Conservation (phyloP, 2,113 vertebrate genomes). For the Xenopus tropicalis region UCB_Xtro_10.0 CM004450.2:132760501-132761000, state of each 20-base stretch:
- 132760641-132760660: constrained; percentile 34
- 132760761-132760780: constrained; percentile 49
- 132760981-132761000: constrained; percentile 18
- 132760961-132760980: not conserved
- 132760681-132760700: constrained; percentile 60
- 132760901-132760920: not conserved
- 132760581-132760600: constrained; percentile 55
- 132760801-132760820: constrained; percentile 33
- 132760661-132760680: constrained; percentile 3
- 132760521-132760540: constrained; percentile 15
- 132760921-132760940: too few relatives aligned
- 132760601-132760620: constrained; percentile 53
- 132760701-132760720: constrained; percentile 44
- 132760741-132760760: constrained; percentile 50
- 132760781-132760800: constrained; percentile 32
- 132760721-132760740: constrained; percentile 52
- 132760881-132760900: constrained; percentile 2
- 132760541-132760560: constrained; percentile 82
- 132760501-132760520: not conserved
- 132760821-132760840: constrained; percentile 20
- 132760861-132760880: not conserved
- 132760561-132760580: constrained; percentile 88
- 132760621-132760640: constrained; percentile 36
- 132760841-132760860: constrained; percentile 8
- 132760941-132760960: too few relatives aligned